Evolutionary conservation across 1,140 invertebrate genomes (phyloP), one percentile per base, ranked within the genome.

Genomic region (Limonius californicus): DNA sequence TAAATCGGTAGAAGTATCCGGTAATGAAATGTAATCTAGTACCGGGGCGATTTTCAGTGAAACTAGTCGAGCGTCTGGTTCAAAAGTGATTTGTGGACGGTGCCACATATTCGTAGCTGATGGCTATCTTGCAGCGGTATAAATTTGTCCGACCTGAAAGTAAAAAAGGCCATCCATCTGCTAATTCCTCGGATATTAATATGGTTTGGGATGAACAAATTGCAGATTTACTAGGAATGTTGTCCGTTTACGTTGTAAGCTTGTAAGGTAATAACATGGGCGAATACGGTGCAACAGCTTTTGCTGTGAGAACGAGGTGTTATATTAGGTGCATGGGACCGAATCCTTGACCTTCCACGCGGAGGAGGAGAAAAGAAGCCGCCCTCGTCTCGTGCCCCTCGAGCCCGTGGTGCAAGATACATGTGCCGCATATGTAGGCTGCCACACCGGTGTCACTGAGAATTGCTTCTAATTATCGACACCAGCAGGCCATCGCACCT

Each of bases 251-350:
- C 19, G 45, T 27, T 45, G 47, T 20, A 15, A 42, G 47, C 53
- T 39, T 39, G 35, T 9, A 39, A 39, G 21, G 21, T 50, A 57
- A 50, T 62, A 62, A 57, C 43, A 57, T 47, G 60, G 35, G 60
- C 35, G 42, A 57, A 56, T 57, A 27, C 54, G 16, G 39, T 57
- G 42, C 35, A 47, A 21, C 35, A 57, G 54, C 53, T 39, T 39
- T 57, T 57, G 54, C 54, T 62, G 60, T 62, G 60, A 62, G 60
- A 62, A 62, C 60, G 54, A 62, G 60, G 60, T 62, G 54, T 62
- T 62, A 57, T 53, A 62, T 62, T 62, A 62, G 30, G 60, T 47
- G 4, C 14, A 30, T 27, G 35, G 54, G 19, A 42, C 42, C 42
- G 20, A 62, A 62, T 62, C 60, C 60, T 62, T 62, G 60, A 62